phyloP scores from a whole-genome alignment of 2,113 vertebrate genomes.

The Aegotheles bennettii region DNA sequence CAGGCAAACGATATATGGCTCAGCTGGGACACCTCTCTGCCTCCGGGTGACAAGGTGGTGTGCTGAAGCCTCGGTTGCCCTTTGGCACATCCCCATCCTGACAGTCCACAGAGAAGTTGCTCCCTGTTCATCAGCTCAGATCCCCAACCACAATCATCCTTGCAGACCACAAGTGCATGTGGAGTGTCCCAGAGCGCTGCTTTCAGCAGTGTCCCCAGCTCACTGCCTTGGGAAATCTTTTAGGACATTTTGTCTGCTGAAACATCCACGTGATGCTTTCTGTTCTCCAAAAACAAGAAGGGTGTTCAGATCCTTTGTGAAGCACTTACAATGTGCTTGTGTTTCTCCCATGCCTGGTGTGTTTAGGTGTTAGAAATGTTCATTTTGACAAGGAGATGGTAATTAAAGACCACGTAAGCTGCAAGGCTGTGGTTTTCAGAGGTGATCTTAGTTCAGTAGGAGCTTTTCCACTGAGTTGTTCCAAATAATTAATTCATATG shows the following conservation, averaged over 20 bases:
- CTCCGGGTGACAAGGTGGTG: neutral
- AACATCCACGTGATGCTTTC: neutral
- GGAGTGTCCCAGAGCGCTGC: neutral
- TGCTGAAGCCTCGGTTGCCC: neutral
- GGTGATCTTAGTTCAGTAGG: neutral
- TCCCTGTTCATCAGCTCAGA: neutral
- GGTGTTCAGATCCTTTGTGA: neutral
- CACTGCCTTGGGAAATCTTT: neutral
- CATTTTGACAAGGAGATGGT: neutral
- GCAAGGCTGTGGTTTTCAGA: neutral
- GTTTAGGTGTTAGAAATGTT: neutral
- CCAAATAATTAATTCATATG: neutral
- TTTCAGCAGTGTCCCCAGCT: neutral
- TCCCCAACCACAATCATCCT: neutral
- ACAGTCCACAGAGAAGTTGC: neutral
- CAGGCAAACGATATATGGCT: neutral
- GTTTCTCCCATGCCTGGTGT: neutral
- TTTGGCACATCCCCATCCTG: neutral
- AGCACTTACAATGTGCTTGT: neutral
- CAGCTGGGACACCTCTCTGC: neutral
- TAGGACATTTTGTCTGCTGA: neutral
- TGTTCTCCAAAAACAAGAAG: neutral
- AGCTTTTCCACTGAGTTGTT: neutral
- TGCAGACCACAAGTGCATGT: neutral
- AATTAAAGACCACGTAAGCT: neutral